Base-by-base conservation (phyloP, 2,797 vertebrate species). In the Poliocrania exsul region DNA sequence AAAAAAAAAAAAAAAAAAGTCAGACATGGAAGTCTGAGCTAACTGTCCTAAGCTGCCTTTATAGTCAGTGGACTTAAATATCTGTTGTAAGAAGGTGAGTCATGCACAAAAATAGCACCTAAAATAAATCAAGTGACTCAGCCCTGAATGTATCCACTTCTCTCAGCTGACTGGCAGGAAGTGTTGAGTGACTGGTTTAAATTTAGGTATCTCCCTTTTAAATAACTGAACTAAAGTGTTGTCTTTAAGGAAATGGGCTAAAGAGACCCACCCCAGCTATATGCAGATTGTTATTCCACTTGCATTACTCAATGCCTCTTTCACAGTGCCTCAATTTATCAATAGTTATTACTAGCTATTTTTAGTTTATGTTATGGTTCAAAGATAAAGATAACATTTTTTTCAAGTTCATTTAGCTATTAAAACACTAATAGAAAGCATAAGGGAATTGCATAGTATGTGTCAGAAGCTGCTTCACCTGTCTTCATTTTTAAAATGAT, bases 61-160 rank as follows among this genome's bases (percentile, higher is more conserved):
- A 40, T 28, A 53, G 46, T 53, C 42, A 81, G 25, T 69, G 40
- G 12, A 61, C 50, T 81, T 57, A 84, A 91, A 81, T 50, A 84
- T 54, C 66, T 94, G 61, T 57, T 84, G 11, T 92, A 81, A 75
- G 53, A 88, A 84, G n/a, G 23, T 84, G 70, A 93, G 42, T 91
- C 78, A 93, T 78, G 61, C 31, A n/a, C 42, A 42, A 53, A 88
- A 91, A 79, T n/a, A 84, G 5, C n/a, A 84, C 35, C 29, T 42
- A 65, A 95, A 91, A 69, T 82, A 87, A 85, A 91, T 80, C 79
- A 79, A 87, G 46, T 90, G 7, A 87, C 64, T 91, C 72, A 77
- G 37, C 57, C 78, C 33, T 53, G 8, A 42, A 47, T 37, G 29
- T 71, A 46, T 35, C 26, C 1, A 0, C 42, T 93, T 86, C 38